These are phyloP conservation scores for Threskiornis aethiopicus DNA, from an alignment of 2,797 vertebrate species.

Conservation along the genomic window DNA sequence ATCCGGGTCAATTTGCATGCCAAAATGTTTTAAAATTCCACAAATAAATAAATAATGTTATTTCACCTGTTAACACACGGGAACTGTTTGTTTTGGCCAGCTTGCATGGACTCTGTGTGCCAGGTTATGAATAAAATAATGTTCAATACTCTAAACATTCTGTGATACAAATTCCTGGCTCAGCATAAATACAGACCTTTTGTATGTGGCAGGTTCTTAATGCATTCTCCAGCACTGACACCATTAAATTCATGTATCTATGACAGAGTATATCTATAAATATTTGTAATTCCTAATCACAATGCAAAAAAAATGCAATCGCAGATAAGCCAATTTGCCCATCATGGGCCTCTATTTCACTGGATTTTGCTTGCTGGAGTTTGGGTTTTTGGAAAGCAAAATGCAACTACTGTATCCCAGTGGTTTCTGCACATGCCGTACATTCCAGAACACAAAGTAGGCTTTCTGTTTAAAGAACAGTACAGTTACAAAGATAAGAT, in stretches of 20 bases:
- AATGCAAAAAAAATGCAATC: background rate
- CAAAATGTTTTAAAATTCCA: background rate
- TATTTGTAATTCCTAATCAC: background rate
- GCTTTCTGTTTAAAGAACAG: slow-evolving; percentile 11
- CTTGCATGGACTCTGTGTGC: background rate
- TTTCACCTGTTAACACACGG: slow-evolving; percentile 55
- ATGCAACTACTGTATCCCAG: slow-evolving; percentile 8
- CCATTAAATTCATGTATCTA: background rate
- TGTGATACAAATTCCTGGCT: slow-evolving; percentile 52
- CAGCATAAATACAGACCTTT: slow-evolving; percentile 27
- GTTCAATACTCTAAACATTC: slow-evolving; percentile 28
- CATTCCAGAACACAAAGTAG: slow-evolving; percentile 6
- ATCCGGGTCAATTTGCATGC: background rate
- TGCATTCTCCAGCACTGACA: slow-evolving; percentile 15
- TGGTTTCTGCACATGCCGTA: slow-evolving; percentile 34
- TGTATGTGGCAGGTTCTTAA: slow-evolving; percentile 9
- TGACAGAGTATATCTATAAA: background rate
- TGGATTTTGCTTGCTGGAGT: background rate
- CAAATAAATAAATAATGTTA: slow-evolving; percentile 41
- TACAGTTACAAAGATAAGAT: slow-evolving; percentile 6
- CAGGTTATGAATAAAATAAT: slow-evolving; percentile 43
- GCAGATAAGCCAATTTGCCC: background rate
- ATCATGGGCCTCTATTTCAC: background rate
- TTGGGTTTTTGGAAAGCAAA: slow-evolving; percentile 29
- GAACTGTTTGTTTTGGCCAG: slow-evolving; percentile 38